Percentiles rank a stretch among this genome's conserved stretches.
These are phyloP conservation scores for Tyto alba DNA, from an alignment of 2,113 vertebrate genomes.

Conservation along the genomic window DNA sequence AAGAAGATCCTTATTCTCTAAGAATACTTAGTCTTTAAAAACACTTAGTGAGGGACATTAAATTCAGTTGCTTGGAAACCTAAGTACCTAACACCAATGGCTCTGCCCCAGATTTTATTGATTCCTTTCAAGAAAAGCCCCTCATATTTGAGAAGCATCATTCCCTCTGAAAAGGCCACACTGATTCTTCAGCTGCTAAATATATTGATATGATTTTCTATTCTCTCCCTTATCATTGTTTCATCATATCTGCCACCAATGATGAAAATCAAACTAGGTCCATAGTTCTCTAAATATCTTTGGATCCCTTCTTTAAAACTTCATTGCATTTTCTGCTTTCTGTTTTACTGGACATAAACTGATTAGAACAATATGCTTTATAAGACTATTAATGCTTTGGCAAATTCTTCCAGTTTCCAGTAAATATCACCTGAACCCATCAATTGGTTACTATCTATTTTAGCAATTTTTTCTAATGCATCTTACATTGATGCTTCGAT, in stretches of 20 bases:
- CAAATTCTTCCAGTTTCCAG: neutral
- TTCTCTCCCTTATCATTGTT: neutral
- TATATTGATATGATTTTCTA: neutral
- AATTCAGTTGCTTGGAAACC: neutral
- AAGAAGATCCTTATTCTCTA: neutral
- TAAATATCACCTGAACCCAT: neutral
- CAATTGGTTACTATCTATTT: neutral
- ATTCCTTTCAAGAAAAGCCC: neutral
- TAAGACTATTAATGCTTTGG: neutral
- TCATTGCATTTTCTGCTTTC: neutral
- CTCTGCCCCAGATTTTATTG: neutral
- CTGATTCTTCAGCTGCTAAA: neutral
- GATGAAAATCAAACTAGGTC: neutral
- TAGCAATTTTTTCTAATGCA: neutral
- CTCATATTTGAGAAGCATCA: neutral
- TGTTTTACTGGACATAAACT: neutral
- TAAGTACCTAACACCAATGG: neutral
- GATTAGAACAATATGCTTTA: neutral
- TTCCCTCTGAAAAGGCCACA: neutral
- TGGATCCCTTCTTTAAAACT: neutral
- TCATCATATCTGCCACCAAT: neutral
- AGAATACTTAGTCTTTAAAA: neutral
- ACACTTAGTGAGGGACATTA: neutral
- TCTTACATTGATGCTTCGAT: neutral
- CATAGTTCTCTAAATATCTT: neutral